Evolutionary conservation across 2,888 invertebrate genomes (phyloP), one percentile per base, ranked within the genome.

Genomic region (Pachymerium ferrugineum): DNA sequence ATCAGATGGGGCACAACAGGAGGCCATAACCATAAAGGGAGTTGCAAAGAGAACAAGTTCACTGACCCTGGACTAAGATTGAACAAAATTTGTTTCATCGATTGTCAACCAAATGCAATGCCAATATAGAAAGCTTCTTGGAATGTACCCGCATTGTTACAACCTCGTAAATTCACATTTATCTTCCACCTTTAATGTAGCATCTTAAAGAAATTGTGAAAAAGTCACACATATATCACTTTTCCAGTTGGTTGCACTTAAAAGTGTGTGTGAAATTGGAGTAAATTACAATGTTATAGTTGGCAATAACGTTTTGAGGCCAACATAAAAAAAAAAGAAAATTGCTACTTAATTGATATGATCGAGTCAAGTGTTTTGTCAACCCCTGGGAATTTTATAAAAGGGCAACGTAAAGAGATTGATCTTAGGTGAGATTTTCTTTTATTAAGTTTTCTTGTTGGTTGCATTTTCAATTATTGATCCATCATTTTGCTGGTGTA

Each of bases 1-100:
- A 47, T 47, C 47, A 47, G 47, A 47, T 47, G 47, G n/a, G 47
- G 47, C 47, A 47, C 47, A 47, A 47, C 47, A 47, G n/a, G 47
- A 47, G 47, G 47, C 19, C 47, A 47, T 47, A n/a, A 16, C 47
- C 47, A 47, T 47, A 47, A 47, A 47, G 47, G 47, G 47, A 47
- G 8, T n/a, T n/a, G n/a, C n/a, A n/a, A n/a, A n/a, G 22, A 19
- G 47, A 47, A 47, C n/a, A 47, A 47, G 47, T 47, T 47, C 47
- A 47, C 47, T 47, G 19, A 47, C 47, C 47, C 47, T 47, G 16
- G 47, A 22, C 2, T n/a, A 47, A 47, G 22, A 16, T 16, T 47
- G 47, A 22, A 14, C 16, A 8, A 47, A 47, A 47, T 47, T 47
- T 47, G 2, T 47, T 16, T 3, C n/a, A 47, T 47, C 8, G 8